Evolutionary conservation across 2,113 vertebrate genomes (phyloP).

Genomic region (Platycercus adscitus): DNA sequence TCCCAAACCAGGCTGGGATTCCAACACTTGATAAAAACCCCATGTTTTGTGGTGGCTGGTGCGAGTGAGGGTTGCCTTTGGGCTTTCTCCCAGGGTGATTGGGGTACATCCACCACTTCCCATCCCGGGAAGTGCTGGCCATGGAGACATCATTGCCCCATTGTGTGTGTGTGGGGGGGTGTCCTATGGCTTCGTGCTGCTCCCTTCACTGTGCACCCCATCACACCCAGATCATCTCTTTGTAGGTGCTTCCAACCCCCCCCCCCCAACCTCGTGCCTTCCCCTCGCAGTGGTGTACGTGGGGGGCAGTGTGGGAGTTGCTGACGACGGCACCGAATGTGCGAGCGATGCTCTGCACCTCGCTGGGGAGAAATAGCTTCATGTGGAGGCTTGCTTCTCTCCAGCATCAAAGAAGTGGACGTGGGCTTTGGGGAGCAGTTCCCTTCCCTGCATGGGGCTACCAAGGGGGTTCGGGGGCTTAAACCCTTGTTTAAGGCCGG

Average conservation of each 20-base stretch:
- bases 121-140: rapidly evolving
- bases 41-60: not conserved
- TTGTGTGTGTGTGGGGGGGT: rapidly evolving
- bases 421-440: not conserved
- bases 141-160: rapidly evolving
- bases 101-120: not conserved
- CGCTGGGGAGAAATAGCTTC: not conserved
- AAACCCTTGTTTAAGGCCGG: too few species aligned
- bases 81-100: not conserved
- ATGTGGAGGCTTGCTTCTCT: not conserved
- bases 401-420: not conserved
- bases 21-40: not conserved
- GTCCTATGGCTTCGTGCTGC: not conserved
- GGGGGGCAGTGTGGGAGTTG: conserved; percentile 22
- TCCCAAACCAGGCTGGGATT: not conserved
- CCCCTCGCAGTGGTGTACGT: not conserved
- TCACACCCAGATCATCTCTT: not conserved
- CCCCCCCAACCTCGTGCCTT: not conserved
- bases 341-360: not conserved
- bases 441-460: not conserved
- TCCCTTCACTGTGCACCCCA: not conserved
- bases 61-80: not conserved
- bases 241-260: not conserved
- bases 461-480: not conserved
- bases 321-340: not conserved